These are phyloP conservation scores for Bellardia bayeri DNA, from an alignment of 2,888 invertebrate species.

Conservation along the genomic window DNA sequence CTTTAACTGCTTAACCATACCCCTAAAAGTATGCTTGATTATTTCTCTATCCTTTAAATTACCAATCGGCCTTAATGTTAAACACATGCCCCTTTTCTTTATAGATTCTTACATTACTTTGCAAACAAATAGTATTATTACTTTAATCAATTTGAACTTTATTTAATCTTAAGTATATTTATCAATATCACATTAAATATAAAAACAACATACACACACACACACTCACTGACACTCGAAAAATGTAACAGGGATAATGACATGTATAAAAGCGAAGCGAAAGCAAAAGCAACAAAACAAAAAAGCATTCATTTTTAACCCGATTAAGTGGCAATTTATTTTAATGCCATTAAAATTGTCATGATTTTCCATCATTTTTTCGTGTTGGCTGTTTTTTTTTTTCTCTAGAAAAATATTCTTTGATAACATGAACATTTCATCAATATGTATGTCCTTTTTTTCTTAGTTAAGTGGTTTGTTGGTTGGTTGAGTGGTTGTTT, in stretches of 20 bases:
- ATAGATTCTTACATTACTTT: background rate
- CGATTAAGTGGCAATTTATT: conserved; percentile 74
- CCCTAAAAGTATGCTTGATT: too few relatives aligned
- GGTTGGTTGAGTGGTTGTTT: conserved; percentile 43
- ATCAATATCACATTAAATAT: conserved; percentile 66
- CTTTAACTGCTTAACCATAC: too few relatives aligned
- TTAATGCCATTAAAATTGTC: conserved; percentile 73
- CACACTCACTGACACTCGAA: background rate
- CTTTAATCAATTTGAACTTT: conserved; percentile 48
- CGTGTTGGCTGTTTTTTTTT: background rate
- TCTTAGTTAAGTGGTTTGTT: conserved; percentile 61
- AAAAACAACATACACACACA: background rate
- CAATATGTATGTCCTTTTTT: conserved; percentile 69
- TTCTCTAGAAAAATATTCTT: conserved; percentile 30
- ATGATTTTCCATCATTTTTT: conserved; percentile 71
- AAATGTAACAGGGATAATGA: conserved; percentile 40
- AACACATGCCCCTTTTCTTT: background rate
- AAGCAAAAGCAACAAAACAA: conserved; percentile 5
- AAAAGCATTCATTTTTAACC: conserved; percentile 63
- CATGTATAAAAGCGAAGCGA: conserved; percentile 18
- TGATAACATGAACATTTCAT: conserved; percentile 70
- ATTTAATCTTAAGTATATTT: conserved; percentile 65
- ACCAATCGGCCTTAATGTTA: background rate
- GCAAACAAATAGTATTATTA: conserved; percentile 24
- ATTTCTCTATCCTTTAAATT: background rate